A percentile compares a stretch with the other conserved stretches of the same genome.
Conservation (phyloP, 2,797 vertebrate species). For the Crenuchus spilurus region DNA sequence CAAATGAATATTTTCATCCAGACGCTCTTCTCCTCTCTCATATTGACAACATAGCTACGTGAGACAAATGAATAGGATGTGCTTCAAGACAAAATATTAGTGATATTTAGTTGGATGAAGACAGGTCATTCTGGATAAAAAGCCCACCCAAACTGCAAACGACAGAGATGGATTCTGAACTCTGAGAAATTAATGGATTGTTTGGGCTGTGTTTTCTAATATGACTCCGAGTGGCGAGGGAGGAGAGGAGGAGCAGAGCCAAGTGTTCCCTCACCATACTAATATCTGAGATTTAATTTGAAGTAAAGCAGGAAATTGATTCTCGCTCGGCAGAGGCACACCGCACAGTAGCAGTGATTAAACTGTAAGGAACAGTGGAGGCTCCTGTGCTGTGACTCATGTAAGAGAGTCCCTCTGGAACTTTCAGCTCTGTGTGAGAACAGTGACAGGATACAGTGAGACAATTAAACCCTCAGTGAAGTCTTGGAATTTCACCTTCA, state of each 20-base stretch:
- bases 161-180: conserved; percentile 25
- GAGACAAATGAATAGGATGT: neutral
- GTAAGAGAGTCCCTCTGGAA: conserved; percentile 17
- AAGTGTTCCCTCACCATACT: conserved; percentile 17
- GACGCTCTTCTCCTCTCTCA: neutral
- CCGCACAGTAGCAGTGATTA: conserved; percentile 38
- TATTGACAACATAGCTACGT: neutral
- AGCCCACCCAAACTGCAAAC: conserved; percentile 9
- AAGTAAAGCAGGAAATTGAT: conserved; percentile 50
- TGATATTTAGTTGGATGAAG: conserved; percentile 8
- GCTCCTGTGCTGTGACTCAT: conserved; percentile 12
- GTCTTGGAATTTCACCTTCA: neutral
- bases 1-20: neutral
- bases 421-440: conserved; percentile 1
- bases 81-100: neutral
- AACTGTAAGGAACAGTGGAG: conserved; percentile 33
- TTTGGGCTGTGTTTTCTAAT: conserved; percentile 27
- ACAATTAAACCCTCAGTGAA: conserved; percentile 6
- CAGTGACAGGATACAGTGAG: neutral
- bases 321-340: conserved; percentile 18
- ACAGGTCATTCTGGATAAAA: neutral
- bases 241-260: neutral
- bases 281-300: conserved; percentile 46
- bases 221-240: neutral
- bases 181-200: conserved; percentile 25